Conservation (phyloP, 2,113 vertebrate genomes). For the Maccullochella peelii region DNA sequence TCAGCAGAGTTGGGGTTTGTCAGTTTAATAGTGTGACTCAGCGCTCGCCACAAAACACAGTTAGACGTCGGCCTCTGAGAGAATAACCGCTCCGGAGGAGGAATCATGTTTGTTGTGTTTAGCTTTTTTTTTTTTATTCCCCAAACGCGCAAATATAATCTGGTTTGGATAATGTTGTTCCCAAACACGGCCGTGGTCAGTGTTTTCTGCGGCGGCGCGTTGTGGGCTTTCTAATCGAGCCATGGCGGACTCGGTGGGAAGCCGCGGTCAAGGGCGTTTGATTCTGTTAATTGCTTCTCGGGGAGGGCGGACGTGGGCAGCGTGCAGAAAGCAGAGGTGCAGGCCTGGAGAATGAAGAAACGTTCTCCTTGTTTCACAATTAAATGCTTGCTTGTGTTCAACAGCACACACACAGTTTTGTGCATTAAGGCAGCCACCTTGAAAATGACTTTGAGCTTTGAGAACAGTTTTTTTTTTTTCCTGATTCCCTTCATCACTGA, state of each 20-base stretch:
- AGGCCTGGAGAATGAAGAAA: neutral
- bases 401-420: neutral
- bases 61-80: neutral
- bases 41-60: neutral
- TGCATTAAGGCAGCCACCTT: slow-evolving; percentile 22
- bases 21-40: neutral
- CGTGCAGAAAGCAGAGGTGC: slow-evolving; percentile 26
- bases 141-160: neutral
- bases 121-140: neutral
- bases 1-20: slow-evolving; percentile 11
- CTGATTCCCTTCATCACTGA: neutral
- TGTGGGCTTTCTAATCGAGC: slow-evolving; percentile 29
- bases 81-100: neutral
- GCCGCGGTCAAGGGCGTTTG: slow-evolving; percentile 65
- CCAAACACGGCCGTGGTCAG: neutral
- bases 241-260: neutral
- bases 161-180: neutral
- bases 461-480: neutral
- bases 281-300: slow-evolving; percentile 73
- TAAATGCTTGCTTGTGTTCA: neutral
- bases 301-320: slow-evolving; percentile 55
- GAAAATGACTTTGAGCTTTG: slow-evolving; percentile 31
- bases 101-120: neutral
- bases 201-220: neutral
- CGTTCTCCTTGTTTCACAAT: neutral